Base-by-base conservation (phyloP, 2,888 invertebrate species). In the Willowsia nigromaculata region DNA sequence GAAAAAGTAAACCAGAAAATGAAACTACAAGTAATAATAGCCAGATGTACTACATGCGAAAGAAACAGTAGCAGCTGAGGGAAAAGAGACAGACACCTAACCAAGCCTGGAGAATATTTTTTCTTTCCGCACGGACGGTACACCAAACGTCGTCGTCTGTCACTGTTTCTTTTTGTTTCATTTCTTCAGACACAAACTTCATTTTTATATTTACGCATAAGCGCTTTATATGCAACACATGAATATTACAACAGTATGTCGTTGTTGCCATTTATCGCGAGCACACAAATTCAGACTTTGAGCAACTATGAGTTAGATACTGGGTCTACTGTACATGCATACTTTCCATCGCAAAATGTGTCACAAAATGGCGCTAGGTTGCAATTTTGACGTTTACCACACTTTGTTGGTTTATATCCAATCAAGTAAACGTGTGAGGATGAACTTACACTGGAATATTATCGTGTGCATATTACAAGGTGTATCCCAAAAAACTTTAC, bases 71-170 rank as follows among this genome's bases (percentile, higher is more conserved):
- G 22, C 22, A 56, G 22, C 56, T 56, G 56, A 22, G 37, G 59
- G 43, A 56, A n/a, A 27, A 53, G 47, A 65, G 65, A 18, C 37
- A 40, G 25, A 43, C 33, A 50, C 37, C 84, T 40, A 84, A n/a
- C n/a, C n/a, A 47, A 56, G 62, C 27, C 71, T 53, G 37, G 30
- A 18, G 47, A 85, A 76, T 76, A 76, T 62, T 85, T n/a, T n/a
- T 78, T 85, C 85, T 78, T 85, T 47, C 78, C 85, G 85, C 85
- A 85, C 85, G 85, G 78, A 78, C 65, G 47, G 18, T 65, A 56
- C 33, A 78, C 65, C 78, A 85, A 85, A 78, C 65, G 62, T 68
- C 50, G 62, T 68, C 62, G 43, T 85, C 78, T 85, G 78, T 85
- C 85, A 78, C 50, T 65, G 18, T 22, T 47, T 78, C 33, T 59